Evolutionary conservation across 2,113 vertebrate genomes (phyloP), one percentile per base, ranked within the genome.

Genomic region (Dicaeum eximium): DNA sequence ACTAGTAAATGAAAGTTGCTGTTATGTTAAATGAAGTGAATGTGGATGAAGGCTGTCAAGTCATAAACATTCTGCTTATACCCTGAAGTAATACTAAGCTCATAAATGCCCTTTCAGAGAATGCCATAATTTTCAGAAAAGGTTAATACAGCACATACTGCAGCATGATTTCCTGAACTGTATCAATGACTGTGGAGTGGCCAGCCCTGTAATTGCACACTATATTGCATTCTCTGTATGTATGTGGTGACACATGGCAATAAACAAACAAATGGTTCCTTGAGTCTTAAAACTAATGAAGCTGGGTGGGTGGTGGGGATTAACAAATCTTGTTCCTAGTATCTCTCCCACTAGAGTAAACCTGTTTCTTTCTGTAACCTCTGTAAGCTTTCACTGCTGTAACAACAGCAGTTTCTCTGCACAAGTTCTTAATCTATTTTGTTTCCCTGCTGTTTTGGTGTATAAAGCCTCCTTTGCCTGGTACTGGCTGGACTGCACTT

Each of bases 21-120:
- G 73, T 96, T 95, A 77, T 0, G 4, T 92, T 96, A 96, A 94
- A 92, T 95, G 84, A 92, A 94, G 81, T 74, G 62, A 92, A 80
- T 20, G 10, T 87, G 86, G 86, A 94, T 95, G 88, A 91, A 84
- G 86, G 54, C 93, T 95, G 92, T 96, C 62, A 91, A 77, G 87
- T 93, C 87, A 93, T 92, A 95, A 97, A 84, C 73, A 56, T 95
- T 95, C 88, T 96, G 72, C 94, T 93, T 78, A 54, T 96, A 91
- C 75, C 66, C 80, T 62, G 80, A 91, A 95, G 86, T 95, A 93
- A 88, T 83, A 92, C 72, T 95, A 77, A 94, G 72, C 87, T 91
- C 84, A 62, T 97, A 97, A 97, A 95, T 97, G 90, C 61, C 62
- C 82, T 95, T 97, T 97, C 69, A 86, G 78, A 95, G 60, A 86